phyloP scores from a whole-genome alignment of 2,113 vertebrate species.

The Falcunculus frontatus region DNA sequence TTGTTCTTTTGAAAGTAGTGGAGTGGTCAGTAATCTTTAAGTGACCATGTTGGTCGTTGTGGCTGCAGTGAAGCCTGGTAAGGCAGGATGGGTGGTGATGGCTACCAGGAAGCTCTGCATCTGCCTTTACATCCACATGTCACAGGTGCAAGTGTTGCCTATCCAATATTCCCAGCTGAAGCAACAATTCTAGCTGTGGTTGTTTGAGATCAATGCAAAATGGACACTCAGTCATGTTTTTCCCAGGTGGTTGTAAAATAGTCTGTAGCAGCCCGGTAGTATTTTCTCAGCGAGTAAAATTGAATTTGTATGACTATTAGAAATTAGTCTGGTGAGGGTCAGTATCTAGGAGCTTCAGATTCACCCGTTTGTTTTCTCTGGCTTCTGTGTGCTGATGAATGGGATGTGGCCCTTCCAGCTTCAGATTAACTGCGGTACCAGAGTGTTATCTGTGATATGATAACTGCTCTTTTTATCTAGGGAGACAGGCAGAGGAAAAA shows the following conservation, averaged over 20 bases:
- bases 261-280: background rate
- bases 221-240: accelerated
- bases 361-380: background rate
- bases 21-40: background rate
- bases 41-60: accelerated
- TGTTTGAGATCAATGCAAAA: background rate
- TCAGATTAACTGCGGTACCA: background rate
- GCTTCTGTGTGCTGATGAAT: background rate
- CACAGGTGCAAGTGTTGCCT: accelerated
- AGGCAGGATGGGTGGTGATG: accelerated
- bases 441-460: background rate
- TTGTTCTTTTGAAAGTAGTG: background rate
- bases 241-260: background rate
- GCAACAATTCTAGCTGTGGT: background rate
- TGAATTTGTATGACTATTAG: background rate
- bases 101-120: background rate
- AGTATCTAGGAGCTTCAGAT: background rate
- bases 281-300: background rate
- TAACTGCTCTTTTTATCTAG: background rate
- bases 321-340: background rate
- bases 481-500: background rate
- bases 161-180: background rate
- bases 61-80: background rate
- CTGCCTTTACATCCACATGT: accelerated
- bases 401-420: background rate